These are phyloP conservation scores for Operophtera brumata DNA, from an alignment of 2,888 invertebrate species.

Conservation along the genomic window DNA sequence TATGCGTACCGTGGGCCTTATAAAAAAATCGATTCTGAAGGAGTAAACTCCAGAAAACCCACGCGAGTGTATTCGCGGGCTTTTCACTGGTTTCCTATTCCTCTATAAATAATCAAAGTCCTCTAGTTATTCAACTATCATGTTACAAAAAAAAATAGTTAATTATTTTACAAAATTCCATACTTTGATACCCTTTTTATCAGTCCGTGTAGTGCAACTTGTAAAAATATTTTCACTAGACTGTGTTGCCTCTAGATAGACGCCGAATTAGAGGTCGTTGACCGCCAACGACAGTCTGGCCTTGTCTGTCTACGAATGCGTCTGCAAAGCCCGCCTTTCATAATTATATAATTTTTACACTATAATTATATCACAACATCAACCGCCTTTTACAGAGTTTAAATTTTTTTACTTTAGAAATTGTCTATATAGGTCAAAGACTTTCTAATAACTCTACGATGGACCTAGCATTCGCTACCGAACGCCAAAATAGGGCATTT, in stretches of 20 bases:
- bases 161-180: slow-evolving; percentile 20
- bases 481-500: too few species aligned
- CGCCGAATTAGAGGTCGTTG: slow-evolving; percentile 57
- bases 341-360: slow-evolving; percentile 20
- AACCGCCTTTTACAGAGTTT: neutral
- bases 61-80: too few species aligned
- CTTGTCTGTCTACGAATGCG: slow-evolving; percentile 58
- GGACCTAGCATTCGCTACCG: too few species aligned
- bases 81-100: too few species aligned
- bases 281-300: slow-evolving; percentile 64
- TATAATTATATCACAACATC: slow-evolving; percentile 11
- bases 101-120: too few species aligned
- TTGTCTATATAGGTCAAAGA: too few species aligned
- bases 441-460: too few species aligned
- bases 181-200: slow-evolving; percentile 27
- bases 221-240: slow-evolving; percentile 48
- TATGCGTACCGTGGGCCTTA: too few species aligned
- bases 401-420: neutral
- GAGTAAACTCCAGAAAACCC: too few species aligned
- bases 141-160: neutral
- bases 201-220: slow-evolving; percentile 30
- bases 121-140: neutral
- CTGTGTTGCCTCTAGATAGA: slow-evolving; percentile 51
- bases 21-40: too few species aligned
- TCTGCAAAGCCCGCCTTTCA: slow-evolving; percentile 38